These are phyloP conservation scores for Oplegnathus fasciatus DNA, from an alignment of 2,113 vertebrate species.

Conservation along the genomic window DNA sequence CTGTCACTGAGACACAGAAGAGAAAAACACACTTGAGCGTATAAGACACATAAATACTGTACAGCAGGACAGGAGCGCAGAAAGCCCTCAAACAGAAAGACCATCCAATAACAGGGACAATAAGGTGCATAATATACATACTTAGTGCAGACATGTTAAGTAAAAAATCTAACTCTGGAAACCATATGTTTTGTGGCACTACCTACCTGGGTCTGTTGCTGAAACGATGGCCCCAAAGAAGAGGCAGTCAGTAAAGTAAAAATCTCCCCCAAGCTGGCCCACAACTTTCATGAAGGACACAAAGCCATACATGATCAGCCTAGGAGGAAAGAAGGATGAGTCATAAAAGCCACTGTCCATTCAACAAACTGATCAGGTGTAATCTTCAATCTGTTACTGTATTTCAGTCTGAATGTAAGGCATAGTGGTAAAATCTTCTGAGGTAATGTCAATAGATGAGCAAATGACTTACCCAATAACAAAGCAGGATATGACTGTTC, in stretches of 20 bases:
- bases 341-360: not conserved
- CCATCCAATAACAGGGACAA: not conserved
- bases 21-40: not conserved
- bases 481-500: conserved; percentile 95
- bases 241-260: conserved; percentile 97
- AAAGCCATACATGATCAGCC: conserved; percentile 93
- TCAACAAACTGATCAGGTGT: too few relatives aligned
- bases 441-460: not conserved
- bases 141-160: not conserved
- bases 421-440: not conserved
- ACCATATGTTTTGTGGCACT: not conserved
- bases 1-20: conserved; percentile 88
- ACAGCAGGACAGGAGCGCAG: not conserved
- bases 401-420: not conserved
- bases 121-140: not conserved
- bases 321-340: conserved; percentile 67
- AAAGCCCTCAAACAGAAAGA: not conserved
- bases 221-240: conserved; percentile 97
- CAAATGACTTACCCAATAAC: conserved; percentile 91
- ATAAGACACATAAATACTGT: not conserved
- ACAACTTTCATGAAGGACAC: conserved; percentile 94
- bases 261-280: conserved; percentile 92
- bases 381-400: too few relatives aligned
- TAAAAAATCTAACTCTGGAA: not conserved
- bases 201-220: conserved; percentile 94